Conservation (phyloP, 2,797 vertebrate species). For the Dermochelys coriacea region DNA sequence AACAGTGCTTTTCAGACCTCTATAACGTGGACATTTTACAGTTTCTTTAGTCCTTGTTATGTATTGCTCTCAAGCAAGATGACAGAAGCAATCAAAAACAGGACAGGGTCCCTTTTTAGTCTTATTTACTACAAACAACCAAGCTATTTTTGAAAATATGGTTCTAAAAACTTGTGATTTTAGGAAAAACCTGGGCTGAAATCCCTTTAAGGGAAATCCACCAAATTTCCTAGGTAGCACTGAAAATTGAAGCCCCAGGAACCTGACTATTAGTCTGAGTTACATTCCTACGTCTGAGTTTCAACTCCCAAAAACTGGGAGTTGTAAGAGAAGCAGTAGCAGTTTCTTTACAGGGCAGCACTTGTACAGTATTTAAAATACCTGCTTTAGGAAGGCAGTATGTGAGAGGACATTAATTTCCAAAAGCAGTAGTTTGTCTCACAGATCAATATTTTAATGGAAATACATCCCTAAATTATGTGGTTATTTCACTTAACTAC, state of each 20-base stretch:
- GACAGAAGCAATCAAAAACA: constrained; percentile 26
- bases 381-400: neutral
- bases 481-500: neutral
- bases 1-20: neutral
- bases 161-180: constrained; percentile 8
- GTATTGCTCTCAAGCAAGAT: neutral
- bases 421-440: neutral
- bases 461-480: neutral
- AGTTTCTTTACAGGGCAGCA: neutral
- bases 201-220: neutral
- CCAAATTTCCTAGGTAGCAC: neutral
- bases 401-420: fast-evolving
- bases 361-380: fast-evolving
- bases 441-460: neutral
- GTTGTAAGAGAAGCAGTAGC: neutral
- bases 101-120: neutral
- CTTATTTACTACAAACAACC: constrained; percentile 33
- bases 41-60: neutral
- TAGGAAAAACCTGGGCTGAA: neutral
- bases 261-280: neutral
- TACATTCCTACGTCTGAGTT: neutral
- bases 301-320: neutral
- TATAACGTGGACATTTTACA: neutral
- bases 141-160: constrained; percentile 41
- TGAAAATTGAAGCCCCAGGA: neutral